Evolutionary conservation across 2,888 invertebrate genomes (phyloP).

Genomic region (Petrolisthes manimaculis): DNA sequence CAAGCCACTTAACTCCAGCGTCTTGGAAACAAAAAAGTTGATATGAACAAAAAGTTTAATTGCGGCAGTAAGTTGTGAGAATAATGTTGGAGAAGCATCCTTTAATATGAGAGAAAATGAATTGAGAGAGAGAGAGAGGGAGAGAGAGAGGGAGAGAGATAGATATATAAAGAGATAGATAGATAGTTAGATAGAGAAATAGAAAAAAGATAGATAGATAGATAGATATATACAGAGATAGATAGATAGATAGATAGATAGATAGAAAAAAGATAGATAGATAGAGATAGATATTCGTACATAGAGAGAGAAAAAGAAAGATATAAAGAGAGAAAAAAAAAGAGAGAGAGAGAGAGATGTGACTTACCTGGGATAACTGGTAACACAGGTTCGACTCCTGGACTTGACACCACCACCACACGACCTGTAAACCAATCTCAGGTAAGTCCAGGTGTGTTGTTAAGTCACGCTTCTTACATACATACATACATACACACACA

Average conservation of each 20-base stretch:
- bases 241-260: not conserved
- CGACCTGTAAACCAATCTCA: slow-evolving; percentile 18
- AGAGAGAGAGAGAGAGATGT: not conserved
- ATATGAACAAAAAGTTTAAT: too few species aligned
- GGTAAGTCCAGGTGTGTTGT: not conserved
- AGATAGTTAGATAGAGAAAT: too few species aligned
- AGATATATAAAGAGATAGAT: too few species aligned
- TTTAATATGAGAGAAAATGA: too few species aligned
- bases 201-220: not conserved
- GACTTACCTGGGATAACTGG: slow-evolving; percentile 47
- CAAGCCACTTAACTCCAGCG: too few species aligned
- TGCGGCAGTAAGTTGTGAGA: too few species aligned
- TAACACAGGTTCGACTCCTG: slow-evolving; percentile 42
- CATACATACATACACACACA: too few species aligned
- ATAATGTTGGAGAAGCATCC: too few species aligned
- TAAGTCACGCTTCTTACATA: too few species aligned
- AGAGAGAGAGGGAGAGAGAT: too few species aligned
- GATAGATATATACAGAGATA: not conserved
- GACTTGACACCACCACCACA: slow-evolving; percentile 60
- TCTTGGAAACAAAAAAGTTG: too few species aligned
- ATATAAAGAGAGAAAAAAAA: not conserved
- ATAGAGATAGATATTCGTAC: not conserved
- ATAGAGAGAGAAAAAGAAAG: not conserved
- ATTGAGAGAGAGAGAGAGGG: too few species aligned
- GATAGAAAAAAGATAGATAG: not conserved